Base-by-base conservation (phyloP, 2,888 invertebrate genomes). In the Neuroscelio doddi region DNA sequence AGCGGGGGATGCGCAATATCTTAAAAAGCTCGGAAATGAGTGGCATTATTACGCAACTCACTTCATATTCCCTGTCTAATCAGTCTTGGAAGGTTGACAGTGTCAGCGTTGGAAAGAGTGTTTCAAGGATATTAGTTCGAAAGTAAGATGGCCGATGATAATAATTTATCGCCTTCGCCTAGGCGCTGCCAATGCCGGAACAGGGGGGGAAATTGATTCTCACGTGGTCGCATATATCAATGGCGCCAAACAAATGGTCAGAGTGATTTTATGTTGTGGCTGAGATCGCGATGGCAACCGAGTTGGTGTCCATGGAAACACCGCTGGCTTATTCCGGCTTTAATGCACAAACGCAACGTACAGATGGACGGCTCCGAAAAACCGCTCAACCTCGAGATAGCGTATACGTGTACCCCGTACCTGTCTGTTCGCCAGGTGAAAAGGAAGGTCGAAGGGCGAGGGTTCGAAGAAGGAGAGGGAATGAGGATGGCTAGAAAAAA, bases 191-290 rank as follows among this genome's bases (percentile, higher is more conserved):
- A 49, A 34, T 50, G 32, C 36, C 32, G 38, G 7, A 12, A 17
- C 8, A 12, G 36, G 36, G 50, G 45, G 42, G 27, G 46, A n/a
- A 34, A 77, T 77, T 77, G 76, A 77, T 77, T 77, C 75, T 63
- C 69, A 71, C 66, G 74, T 73, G 74, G 73, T 73, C 49, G 41
- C 59, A 53, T 66, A 64, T 58, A 78, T 81, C 80, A 78, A 80
- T 77, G 76, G 77, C 76, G 73, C 78, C 77, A 79, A 82, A 80
- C 79, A 78, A 81, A 81, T 81, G 79, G 81, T 81, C 79, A 80
- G 74, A 82, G 79, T 81, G 81, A 82, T 82, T 82, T 79, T 71
- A 64, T 84, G 84, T 84, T 84, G 83, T 83, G 84, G 67, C 72
- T 55, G 64, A 74, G 68, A 82, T 84, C 78, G 76, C 84, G 83